phyloP scores from a whole-genome alignment of 2,797 vertebrate species.

The Argentina silus region DNA sequence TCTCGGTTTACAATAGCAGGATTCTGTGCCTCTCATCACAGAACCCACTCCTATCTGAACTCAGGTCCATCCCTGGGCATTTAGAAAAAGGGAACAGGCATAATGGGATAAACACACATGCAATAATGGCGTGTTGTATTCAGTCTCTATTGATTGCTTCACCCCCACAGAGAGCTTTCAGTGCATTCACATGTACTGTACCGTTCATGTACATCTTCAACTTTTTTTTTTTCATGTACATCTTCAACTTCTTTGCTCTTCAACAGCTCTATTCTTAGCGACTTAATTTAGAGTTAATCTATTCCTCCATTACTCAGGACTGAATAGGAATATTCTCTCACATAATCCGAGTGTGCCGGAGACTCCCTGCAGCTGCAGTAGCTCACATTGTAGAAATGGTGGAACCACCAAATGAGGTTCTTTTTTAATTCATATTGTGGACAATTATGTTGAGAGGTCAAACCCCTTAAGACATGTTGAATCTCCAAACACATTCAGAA shows the following conservation, averaged over 20 bases:
- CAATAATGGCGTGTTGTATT: not conserved
- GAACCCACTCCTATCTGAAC: not conserved
- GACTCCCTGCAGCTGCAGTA: too few species aligned
- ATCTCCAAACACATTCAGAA: slow-evolving; percentile 46
- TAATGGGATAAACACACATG: not conserved
- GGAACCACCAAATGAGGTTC: not conserved
- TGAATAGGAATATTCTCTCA: too few species aligned
- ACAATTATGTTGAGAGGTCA: slow-evolving; percentile 26
- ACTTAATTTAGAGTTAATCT: too few species aligned
- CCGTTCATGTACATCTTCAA: not conserved
- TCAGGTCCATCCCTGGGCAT: not conserved
- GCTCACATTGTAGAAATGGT: too few species aligned
- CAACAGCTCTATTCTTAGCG: too few species aligned
- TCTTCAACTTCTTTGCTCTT: too few species aligned
- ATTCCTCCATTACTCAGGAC: too few species aligned
- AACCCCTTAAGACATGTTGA: slow-evolving; percentile 38
- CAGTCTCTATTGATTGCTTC: slow-evolving; percentile 3
- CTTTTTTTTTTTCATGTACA: too few species aligned
- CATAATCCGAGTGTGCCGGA: too few species aligned
- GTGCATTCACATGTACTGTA: not conserved
- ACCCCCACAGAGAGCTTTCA: not conserved
- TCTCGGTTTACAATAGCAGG: not conserved
- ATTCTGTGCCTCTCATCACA: not conserved
- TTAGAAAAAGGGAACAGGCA: not conserved
- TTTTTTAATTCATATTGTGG: too few species aligned